Conservation (phyloP, 2,797 vertebrate genomes). For the Vultur gryphus region DNA sequence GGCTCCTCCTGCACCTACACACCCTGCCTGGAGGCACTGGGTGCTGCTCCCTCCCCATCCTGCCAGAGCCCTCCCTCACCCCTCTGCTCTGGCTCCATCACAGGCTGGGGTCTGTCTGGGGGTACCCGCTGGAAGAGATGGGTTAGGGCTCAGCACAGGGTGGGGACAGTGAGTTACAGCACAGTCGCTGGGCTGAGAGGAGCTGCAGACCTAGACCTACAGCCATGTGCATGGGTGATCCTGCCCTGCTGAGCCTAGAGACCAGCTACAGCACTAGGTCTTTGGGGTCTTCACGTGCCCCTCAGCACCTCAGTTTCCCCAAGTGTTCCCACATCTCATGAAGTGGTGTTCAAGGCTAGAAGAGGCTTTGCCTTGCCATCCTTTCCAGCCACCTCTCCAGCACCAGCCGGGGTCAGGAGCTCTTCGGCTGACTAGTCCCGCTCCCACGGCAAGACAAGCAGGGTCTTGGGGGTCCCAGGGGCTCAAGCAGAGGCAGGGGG, state of each 20-base stretch:
- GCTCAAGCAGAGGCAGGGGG: neutral
- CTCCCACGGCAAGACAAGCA: neutral
- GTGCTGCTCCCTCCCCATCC: neutral
- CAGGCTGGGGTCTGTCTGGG: neutral
- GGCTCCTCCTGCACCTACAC: neutral
- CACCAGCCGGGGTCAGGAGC: neutral
- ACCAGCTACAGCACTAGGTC: neutral
- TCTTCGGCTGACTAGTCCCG: neutral
- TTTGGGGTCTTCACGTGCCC: neutral
- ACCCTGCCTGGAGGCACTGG: neutral
- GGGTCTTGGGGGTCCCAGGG: neutral
- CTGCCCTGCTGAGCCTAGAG: neutral
- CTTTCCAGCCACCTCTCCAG: neutral
- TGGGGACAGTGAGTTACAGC: neutral
- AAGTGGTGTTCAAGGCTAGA: neutral
- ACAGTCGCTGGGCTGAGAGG: neutral
- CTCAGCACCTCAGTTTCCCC: neutral
- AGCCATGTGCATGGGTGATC: neutral
- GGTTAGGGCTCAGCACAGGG: neutral
- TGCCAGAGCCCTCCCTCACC: no score
- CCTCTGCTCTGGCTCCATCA: neutral
- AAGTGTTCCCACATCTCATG: neutral
- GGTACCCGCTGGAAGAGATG: accelerated
- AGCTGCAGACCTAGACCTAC: neutral
- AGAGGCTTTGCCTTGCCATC: neutral